Conservation (phyloP, 2,888 invertebrate genomes). For the Lycaena phlaeas region DNA sequence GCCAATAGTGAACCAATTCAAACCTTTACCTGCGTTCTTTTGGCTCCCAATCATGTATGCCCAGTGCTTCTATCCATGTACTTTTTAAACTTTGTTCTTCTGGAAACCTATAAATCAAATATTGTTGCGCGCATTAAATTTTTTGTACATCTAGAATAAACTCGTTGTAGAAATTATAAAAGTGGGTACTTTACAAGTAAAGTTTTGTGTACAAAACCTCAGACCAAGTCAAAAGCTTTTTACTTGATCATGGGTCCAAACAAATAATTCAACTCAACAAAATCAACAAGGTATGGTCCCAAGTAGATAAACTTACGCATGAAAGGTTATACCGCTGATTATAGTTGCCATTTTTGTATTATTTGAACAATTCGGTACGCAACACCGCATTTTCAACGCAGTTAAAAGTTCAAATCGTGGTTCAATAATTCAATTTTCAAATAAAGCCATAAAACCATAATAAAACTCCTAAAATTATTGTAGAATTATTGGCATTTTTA, state of each 20-base stretch:
- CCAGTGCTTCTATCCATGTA: slow-evolving; percentile 42
- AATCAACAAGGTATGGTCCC: too few relatives aligned
- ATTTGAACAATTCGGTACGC: slow-evolving; percentile 42
- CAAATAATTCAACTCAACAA: too few relatives aligned
- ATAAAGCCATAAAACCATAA: too few relatives aligned
- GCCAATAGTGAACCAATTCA: too few relatives aligned
- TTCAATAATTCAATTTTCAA: too few relatives aligned
- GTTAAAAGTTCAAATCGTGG: too few relatives aligned
- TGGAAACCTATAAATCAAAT: slow-evolving; percentile 35
- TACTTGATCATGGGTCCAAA: too few relatives aligned
- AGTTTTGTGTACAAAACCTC: not conserved
- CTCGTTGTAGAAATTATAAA: too few relatives aligned
- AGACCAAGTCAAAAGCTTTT: too few relatives aligned
- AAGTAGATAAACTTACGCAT: slow-evolving; percentile 44
- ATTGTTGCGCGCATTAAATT: not conserved
- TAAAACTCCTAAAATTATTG: too few relatives aligned
- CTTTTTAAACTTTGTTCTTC: slow-evolving; percentile 35
- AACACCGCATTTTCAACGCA: slow-evolving; percentile 38
- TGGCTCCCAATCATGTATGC: slow-evolving; percentile 35
- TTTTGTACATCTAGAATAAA: not conserved
- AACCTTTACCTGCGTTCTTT: slow-evolving; percentile 30
- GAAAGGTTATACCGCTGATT: slow-evolving; percentile 49
- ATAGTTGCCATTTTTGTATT: slow-evolving; percentile 40
- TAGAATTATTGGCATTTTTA: too few relatives aligned
- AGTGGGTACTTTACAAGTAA: too few relatives aligned